Evolutionary conservation across 2,888 invertebrate genomes (phyloP), one percentile per base, ranked within the genome.

Genomic region (Synergus umbraculus): DNA sequence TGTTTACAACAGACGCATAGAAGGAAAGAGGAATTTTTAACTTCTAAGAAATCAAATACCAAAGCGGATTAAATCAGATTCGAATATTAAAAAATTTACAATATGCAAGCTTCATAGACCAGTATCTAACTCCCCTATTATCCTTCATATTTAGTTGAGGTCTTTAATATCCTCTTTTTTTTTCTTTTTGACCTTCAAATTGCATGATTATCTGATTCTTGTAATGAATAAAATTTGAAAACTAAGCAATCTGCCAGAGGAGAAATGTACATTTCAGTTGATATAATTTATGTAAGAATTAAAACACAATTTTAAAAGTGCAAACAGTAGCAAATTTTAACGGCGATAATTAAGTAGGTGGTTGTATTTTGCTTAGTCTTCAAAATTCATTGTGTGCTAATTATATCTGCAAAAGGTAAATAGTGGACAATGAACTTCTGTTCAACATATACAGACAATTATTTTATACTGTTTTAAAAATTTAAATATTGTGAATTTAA

Each of bases 341-440:
- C 22, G 22, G 10, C 18, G 12, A 60, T 12, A 37, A 37, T 37
- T 37, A 37, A 37, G 37, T 37, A 15, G 22, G 60, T 22, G 4
- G 5, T 9, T 60, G 12, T 22, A 60, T 60, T 60, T 60, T 22
- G 60, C 60, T 60, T 60, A 60, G 22, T 22, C 22, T 60, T 29
- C 60, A 60, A 5, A 60, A 22, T 60, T 60, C 29, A 29, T 60
- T 60, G 60, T 60, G 60, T 60, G 60, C 22, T 60, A 60, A 60
- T 67, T 67, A 37, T 41, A 41, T 12, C 41, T 29, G 41, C 10
- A 15, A 12, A 12, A 13, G 13, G 10, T 13, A 41, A 41, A 22
- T 44, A 67, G 15, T 66, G 18, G 13, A 22, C 46, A 49, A 66
- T 60, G 22, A 63, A 58, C 66, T 65, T 58, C 10, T 58, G 18